Percentiles rank a stretch among this genome's conserved stretches.
Conservation (phyloP, 2,113 vertebrate genomes). For the Sterrhoptilus dennistouni region DNA sequence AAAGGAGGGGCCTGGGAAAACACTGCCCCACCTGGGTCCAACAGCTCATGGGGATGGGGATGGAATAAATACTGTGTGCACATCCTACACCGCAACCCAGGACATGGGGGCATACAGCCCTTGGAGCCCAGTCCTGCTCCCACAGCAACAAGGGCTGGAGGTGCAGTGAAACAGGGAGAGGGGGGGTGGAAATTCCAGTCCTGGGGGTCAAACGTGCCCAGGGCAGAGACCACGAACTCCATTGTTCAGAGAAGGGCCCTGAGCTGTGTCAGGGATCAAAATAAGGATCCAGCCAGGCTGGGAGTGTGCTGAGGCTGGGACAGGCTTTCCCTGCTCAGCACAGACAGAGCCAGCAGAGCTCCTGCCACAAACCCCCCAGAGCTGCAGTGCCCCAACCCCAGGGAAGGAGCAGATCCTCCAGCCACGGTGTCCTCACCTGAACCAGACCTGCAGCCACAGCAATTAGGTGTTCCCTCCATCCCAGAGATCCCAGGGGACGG, state of each 20-base stretch:
- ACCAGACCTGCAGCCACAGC: not conserved
- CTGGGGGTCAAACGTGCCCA: not conserved
- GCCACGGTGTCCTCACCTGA: not conserved
- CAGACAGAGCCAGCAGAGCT: not conserved
- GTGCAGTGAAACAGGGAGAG: not conserved
- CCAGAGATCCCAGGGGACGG: not conserved
- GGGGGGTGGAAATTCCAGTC: fast-evolving
- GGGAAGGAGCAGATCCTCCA: not conserved
- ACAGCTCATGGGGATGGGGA: too few relatives aligned
- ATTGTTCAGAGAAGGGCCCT: not conserved
- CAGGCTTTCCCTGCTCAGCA: not conserved
- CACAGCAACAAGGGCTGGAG: not conserved
- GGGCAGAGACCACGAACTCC: not conserved
- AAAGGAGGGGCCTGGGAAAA: too few relatives aligned
- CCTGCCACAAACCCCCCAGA: not conserved
- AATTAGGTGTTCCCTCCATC: not conserved
- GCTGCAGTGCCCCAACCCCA: not conserved
- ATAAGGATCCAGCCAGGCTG: not conserved
- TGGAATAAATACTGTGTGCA: too few relatives aligned
- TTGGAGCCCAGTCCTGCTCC: not conserved
- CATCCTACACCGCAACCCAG: too few relatives aligned
- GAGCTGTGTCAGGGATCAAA: not conserved
- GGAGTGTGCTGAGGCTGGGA: not conserved
- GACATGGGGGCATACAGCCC: not conserved
- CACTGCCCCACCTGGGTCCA: too few relatives aligned